Base-by-base conservation (phyloP, 2,113 vertebrate genomes). In the Grallaria varia region DNA sequence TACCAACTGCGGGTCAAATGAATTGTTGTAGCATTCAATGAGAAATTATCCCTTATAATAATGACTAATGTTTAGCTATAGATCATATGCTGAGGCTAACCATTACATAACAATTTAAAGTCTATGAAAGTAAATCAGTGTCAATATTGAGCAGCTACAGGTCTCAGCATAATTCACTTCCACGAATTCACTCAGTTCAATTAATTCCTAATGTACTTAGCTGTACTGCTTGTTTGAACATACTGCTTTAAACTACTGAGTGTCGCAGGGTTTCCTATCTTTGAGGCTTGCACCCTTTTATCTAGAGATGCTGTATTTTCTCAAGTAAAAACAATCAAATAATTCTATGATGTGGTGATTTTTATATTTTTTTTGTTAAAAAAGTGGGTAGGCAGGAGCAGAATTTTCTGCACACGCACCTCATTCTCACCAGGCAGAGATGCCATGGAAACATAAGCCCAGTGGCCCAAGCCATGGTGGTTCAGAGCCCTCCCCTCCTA, bases 381-480 rank as follows among this genome's bases (percentile, higher is more conserved):
- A 33, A 71, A n/a, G 31, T 2, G 3, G 2, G 7, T 4, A 73
- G 10, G 14, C 6, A 52, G 21, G 3, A 83, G 10, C 23, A 87
- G 18, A 1, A 8, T 53, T 74, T 83, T 40, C 31, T 64, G 42
- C 39, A 25, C 2, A 22, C 30, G 17, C 5, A 40, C 18, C 1
- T 0, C 55, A 78, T 8, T n/a, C 44, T 56, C 2, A 3, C 30
- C 42, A 47, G 63, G 40, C 37, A 47, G 63, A 52, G 45, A 77
- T 12, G n/a, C 20, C 0, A 0, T 16, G 35, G 47, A 30, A 33
- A 44, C 2, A 2, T 14, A 2, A 1, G 5, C 15, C 31, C 47
- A 20, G 27, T 7, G 8, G 9, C 50, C n/a, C 16, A 21, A 64
- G 35, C 14, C 11, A 8, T 53, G 9, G 50, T 40, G 44, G 17